phyloP scores from a whole-genome alignment of 2,888 invertebrate genomes.

The Thecophora atra region DNA sequence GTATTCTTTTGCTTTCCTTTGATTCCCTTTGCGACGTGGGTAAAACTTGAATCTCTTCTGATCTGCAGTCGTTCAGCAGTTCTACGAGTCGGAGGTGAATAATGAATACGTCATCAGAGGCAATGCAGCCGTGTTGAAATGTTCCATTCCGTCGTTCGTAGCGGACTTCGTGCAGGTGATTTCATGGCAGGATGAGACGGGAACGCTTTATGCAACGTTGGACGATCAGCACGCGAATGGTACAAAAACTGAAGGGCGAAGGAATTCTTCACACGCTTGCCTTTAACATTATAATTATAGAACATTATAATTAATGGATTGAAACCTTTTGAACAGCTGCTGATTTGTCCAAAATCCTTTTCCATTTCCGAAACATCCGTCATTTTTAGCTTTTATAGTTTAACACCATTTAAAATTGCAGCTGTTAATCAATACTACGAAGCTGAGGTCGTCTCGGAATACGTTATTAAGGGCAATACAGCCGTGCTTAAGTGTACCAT shows the following conservation, averaged over 20 bases:
- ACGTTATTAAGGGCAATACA: conserved; percentile 87
- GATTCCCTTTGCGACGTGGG: neutral
- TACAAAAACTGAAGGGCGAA: conserved; percentile 36
- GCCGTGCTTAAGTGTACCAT: conserved; percentile 90
- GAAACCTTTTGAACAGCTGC: neutral
- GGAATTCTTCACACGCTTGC: too few species aligned
- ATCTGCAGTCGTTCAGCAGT: conserved; percentile 74
- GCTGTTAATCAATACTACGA: conserved; percentile 91
- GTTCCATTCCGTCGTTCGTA: conserved; percentile 79
- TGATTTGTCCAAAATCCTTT: neutral
- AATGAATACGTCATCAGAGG: conserved; percentile 80
- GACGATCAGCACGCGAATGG: conserved; percentile 58
- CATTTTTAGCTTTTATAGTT: too few species aligned
- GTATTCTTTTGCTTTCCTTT: neutral
- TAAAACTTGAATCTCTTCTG: neutral
- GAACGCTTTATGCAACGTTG: conserved; percentile 61
- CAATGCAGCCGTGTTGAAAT: conserved; percentile 77
- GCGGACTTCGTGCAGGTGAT: conserved; percentile 78
- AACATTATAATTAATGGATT: too few species aligned
- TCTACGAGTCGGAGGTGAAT: conserved; percentile 77
- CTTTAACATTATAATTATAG: too few species aligned
- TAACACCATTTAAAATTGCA: conserved; percentile 65
- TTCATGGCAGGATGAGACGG: conserved; percentile 75
- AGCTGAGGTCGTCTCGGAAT: conserved; percentile 88
- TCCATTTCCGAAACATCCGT: neutral